Evolutionary conservation across 2,113 vertebrate species (phyloP), one percentile per base, ranked within the genome.

Genomic region (Hystrix brachyura): DNA sequence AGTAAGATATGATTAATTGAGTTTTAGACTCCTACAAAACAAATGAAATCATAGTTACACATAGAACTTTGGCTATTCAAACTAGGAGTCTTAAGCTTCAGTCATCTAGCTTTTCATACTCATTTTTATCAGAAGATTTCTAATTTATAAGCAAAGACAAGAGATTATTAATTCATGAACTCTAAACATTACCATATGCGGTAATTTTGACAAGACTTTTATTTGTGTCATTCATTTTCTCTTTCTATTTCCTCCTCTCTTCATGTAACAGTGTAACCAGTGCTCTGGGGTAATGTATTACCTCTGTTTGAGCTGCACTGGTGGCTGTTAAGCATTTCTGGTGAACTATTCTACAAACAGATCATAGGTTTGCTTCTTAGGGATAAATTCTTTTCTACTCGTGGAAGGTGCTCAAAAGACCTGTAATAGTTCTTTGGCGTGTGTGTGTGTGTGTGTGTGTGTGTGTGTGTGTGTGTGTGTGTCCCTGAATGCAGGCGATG

Each of bases 81-180:
- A 55, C 53, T 90, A 51, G 5, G 14, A 79, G 3, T 88, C 64
- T 67, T 81, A 62, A 87, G 51, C 81, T 86, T 87, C 19, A 95
- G 48, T 29, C 53, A 32, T 53, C 96, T 80, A 76, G 29, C 81
- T 93, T 81, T 83, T 81, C 32, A 46, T 91, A 46, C 19, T 86
- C 38, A 90, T 82, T 48, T 95, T 94, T 48, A 72, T 71, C 7
- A 13, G 83, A 82, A 92, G 38, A 86, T 67, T 92, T 95, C 93
- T 96, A 72, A 51, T 80, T 83, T 96, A 82, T 79, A 69, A 85
- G 89, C 51, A 97, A 93, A 96, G 64, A 34, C 76, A 93, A 91
- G n/a, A 91, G 72, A 91, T 55, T 72, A 92, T 74, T 72, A 72
- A 91, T 92, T 97, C 57, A 90, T 96, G 90, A 87, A 95, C 92